Conservation (phyloP, 2,888 invertebrate species). For the Pollenia griseotomentosa region DNA sequence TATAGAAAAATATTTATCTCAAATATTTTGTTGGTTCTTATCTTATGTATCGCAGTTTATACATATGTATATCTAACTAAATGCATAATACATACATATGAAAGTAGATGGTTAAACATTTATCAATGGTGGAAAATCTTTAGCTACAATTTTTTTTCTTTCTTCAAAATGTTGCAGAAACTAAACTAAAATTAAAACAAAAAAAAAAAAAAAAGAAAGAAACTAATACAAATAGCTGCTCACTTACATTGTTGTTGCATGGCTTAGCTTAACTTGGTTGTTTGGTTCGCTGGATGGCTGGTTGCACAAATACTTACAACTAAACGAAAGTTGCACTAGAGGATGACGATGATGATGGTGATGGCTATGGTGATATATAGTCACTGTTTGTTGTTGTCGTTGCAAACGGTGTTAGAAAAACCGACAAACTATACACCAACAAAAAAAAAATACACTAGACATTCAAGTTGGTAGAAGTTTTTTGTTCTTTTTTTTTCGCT, state of each 20-base stretch:
- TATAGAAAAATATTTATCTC: no score
- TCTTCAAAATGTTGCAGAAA: conserved; percentile 31
- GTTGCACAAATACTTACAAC: conserved; percentile 12
- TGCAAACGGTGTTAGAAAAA: conserved; percentile 42
- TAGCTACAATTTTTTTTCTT: conserved; percentile 59
- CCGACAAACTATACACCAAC: conserved; percentile 27
- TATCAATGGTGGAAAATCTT: conserved; percentile 70
- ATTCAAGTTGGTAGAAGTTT: conserved; percentile 33
- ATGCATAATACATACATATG: conserved; percentile 22
- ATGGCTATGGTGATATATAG: conserved; percentile 6
- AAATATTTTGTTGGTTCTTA: no score
- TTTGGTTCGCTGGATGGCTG: not conserved
- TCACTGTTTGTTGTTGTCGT: conserved; percentile 10
- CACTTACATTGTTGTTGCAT: conserved; percentile 33
- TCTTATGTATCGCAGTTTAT: no score
- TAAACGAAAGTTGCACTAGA: not conserved
- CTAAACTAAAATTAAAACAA: conserved; percentile 2
- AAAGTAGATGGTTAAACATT: conserved; percentile 64
- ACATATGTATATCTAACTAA: not conserved
- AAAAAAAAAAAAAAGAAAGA: not conserved
- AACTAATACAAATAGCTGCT: conserved; percentile 49
- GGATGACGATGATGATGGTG: conserved; percentile 46
- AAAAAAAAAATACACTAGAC: conserved; percentile 44
- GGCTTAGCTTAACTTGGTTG: conserved; percentile 24
- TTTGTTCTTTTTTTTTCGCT: conserved; percentile 22